Conservation (phyloP, 1,140 invertebrate genomes). For the Epicauta chinensis region DNA sequence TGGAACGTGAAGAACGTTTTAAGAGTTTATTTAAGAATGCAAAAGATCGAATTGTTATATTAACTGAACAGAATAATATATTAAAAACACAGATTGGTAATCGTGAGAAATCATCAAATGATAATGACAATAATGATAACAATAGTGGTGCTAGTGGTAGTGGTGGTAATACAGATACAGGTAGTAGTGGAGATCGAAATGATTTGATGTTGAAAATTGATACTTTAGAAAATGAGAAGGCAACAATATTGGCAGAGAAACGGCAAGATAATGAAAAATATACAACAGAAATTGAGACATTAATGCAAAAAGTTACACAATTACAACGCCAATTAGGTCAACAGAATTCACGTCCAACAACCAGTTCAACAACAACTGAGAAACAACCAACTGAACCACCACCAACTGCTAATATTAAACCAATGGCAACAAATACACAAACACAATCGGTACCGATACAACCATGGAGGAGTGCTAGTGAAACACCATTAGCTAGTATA, state of each 20-base stretch:
- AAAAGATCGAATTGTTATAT: conserved; percentile 60
- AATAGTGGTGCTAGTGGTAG: conserved; percentile 42
- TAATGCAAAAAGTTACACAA: conserved; percentile 64
- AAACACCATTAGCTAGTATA: conserved; percentile 85
- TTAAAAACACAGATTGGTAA: conserved; percentile 50
- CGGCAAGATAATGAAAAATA: conserved; percentile 55
- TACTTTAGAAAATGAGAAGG: conserved; percentile 57
- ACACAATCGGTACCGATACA: conserved; percentile 52
- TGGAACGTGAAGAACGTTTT: conserved; percentile 65
- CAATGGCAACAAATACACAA: conserved; percentile 62
- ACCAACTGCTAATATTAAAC: conserved; percentile 88
- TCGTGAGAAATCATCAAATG: conserved; percentile 42
- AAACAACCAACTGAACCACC: conserved; percentile 70
- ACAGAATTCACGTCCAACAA: conserved; percentile 60
- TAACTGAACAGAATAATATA: conserved; percentile 61
- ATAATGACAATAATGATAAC: not conserved
- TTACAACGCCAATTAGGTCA: conserved; percentile 74
- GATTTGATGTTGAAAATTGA: conserved; percentile 30
- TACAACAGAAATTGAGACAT: conserved; percentile 64
- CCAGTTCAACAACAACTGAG: conserved; percentile 57
- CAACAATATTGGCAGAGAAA: conserved; percentile 57
- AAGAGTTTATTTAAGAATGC: conserved; percentile 67
- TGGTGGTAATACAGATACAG: conserved; percentile 21
- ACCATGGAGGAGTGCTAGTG: conserved; percentile 54
- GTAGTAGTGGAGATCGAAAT: conserved; percentile 9